Percentiles rank a stretch among this genome's conserved stretches.
Conservation (phyloP, 2,888 invertebrate species). For the Cheilosia soror region DNA sequence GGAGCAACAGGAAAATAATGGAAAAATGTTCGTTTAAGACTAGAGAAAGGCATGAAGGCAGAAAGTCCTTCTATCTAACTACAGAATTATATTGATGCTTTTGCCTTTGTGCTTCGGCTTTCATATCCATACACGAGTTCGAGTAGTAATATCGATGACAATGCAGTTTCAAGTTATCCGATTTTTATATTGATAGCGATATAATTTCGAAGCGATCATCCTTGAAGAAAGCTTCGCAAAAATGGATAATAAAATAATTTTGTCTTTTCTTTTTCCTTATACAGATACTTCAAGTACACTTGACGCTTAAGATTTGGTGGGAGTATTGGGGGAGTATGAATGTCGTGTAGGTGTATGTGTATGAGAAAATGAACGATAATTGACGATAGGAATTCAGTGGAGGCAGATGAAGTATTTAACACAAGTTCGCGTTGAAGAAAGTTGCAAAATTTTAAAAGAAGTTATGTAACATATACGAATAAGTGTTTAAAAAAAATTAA, state of each 20-base stretch:
- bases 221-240: constrained; percentile 6
- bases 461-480: too few relatives aligned
- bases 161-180: constrained; percentile 56
- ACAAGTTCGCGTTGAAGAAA: background rate
- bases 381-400: background rate
- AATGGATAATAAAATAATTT: constrained; percentile 7
- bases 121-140: background rate
- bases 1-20: constrained; percentile 20
- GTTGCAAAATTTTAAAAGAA: background rate
- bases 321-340: background rate
- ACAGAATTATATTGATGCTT: background rate
- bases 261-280: background rate
- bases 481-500: too few relatives aligned
- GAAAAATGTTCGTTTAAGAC: constrained; percentile 16
- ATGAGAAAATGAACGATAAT: constrained; percentile 4
- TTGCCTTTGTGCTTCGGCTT: constrained; percentile 13
- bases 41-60: background rate
- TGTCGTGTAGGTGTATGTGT: background rate
- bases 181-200: constrained; percentile 52
- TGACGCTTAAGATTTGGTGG: constrained; percentile 2
- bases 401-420: background rate
- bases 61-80: constrained; percentile 26
- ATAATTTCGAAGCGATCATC: constrained; percentile 54
- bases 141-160: constrained; percentile 45
- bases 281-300: constrained; percentile 18